A percentile compares a stretch with the other conserved stretches of the same genome.
These are phyloP conservation scores for Amblyteles armatorius DNA, from an alignment of 2,888 invertebrate genomes.

Conservation along the genomic window DNA sequence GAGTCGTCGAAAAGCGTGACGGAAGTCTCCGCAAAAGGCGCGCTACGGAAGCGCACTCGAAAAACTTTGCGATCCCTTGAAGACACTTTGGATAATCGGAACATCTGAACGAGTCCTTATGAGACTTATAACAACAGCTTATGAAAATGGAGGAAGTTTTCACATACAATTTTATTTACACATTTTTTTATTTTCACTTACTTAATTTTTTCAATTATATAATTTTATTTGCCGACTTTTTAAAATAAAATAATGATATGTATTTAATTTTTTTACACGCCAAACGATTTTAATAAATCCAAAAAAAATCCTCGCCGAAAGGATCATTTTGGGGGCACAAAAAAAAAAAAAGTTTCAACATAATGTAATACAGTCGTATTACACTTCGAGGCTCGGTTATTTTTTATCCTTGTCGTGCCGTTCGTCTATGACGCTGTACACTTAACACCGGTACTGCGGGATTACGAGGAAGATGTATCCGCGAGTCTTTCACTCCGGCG, in stretches of 20 bases:
- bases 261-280: too few species aligned
- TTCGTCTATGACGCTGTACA: background rate
- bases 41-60: too few species aligned
- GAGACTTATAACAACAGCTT: background rate
- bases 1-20: too few species aligned
- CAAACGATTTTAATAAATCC: background rate
- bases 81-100: too few species aligned
- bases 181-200: too few species aligned
- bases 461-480: conserved; percentile 19
- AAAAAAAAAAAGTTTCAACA: background rate
- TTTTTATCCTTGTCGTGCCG: background rate
- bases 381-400: background rate
- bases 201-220: too few species aligned
- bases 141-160: background rate
- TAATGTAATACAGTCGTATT: background rate
- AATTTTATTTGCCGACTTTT: too few species aligned
- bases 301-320: background rate
- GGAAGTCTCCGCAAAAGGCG: too few species aligned
- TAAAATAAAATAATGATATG: too few species aligned
- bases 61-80: too few species aligned
- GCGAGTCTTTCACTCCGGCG: conserved; percentile 26
- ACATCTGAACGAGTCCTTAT: too few species aligned
- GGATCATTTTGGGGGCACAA: background rate
- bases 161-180: background rate
- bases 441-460: background rate